Evolutionary conservation across 2,113 vertebrate genomes (phyloP).

Genomic region (Cyprinodon tularosa): DNA sequence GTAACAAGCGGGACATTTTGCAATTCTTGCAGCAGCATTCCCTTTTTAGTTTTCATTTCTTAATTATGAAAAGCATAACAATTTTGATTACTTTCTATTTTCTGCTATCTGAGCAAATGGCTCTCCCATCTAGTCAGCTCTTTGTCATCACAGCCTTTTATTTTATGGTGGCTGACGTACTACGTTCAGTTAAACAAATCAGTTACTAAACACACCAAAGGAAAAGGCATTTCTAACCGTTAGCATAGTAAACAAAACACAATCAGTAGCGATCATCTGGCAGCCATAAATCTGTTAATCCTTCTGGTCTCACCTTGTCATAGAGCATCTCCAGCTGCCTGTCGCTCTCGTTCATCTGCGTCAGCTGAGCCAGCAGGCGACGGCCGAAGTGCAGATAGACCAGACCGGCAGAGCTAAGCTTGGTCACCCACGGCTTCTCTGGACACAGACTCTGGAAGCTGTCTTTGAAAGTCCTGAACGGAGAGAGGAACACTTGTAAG

Average conservation of each 20-base stretch:
- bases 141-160: not conserved
- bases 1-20: not conserved
- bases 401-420: slow-evolving; percentile 93
- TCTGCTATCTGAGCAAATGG: not conserved
- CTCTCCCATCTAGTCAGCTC: not conserved
- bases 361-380: slow-evolving; percentile 82
- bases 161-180: not conserved
- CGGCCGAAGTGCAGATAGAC: slow-evolving; percentile 91
- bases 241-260: slow-evolving; percentile 21
- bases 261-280: slow-evolving; percentile 6
- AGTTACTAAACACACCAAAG: not conserved
- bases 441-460: slow-evolving; percentile 87
- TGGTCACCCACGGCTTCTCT: slow-evolving; percentile 91
- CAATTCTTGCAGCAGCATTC: not conserved
- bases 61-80: not conserved
- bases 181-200: not conserved
- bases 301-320: slow-evolving; percentile 84
- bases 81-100: not conserved
- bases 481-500: not conserved
- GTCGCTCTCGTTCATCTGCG: slow-evolving; percentile 80
- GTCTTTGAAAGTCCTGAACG: slow-evolving; percentile 84
- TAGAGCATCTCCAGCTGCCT: slow-evolving; percentile 81
- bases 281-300: slow-evolving; percentile 1
- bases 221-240: slow-evolving; percentile 20
- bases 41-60: not conserved